A percentile compares a stretch with the other conserved stretches of the same genome.
phyloP scores from a whole-genome alignment of 1,140 invertebrate species.

The Kradibia gibbosae region DNA sequence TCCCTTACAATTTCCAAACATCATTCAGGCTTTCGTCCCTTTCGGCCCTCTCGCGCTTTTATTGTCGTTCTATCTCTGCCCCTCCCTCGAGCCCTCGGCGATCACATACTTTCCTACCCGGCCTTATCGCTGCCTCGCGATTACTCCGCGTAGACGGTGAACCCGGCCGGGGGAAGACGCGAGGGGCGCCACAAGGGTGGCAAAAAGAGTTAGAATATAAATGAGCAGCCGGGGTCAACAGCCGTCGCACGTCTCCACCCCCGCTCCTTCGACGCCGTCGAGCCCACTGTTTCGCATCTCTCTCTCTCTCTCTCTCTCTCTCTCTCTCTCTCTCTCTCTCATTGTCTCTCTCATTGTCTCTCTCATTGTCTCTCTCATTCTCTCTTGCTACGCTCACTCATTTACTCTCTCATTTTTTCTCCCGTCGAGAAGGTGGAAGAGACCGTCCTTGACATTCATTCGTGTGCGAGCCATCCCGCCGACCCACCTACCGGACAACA shows the following conservation, averaged over 20 bases:
- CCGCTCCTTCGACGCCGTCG: too few species aligned
- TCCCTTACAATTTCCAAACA: conserved; percentile 6
- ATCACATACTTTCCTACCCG: neutral
- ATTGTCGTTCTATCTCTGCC: neutral
- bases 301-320: too few species aligned
- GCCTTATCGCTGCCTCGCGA: neutral
- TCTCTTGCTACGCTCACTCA: too few species aligned
- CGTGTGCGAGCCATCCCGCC: too few species aligned
- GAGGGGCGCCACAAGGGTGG: neutral
- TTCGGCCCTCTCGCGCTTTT: neutral
- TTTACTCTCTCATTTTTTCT: neutral
- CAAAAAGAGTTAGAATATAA: neutral
- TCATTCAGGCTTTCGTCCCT: neutral
- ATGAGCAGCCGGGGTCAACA: neutral
- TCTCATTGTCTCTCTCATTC: neutral
- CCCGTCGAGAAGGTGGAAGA: conserved; percentile 19
- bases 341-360: neutral
- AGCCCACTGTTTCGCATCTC: too few species aligned
- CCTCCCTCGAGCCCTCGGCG: neutral
- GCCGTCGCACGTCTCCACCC: too few species aligned
- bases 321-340: too few species aligned
- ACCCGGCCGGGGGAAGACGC: too few species aligned
- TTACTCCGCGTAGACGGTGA: neutral
- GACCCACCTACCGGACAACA: too few species aligned
- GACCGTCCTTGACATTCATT: too few species aligned